Evolutionary conservation across 2,888 invertebrate genomes (phyloP).

Genomic region (Aphodius granarius): DNA sequence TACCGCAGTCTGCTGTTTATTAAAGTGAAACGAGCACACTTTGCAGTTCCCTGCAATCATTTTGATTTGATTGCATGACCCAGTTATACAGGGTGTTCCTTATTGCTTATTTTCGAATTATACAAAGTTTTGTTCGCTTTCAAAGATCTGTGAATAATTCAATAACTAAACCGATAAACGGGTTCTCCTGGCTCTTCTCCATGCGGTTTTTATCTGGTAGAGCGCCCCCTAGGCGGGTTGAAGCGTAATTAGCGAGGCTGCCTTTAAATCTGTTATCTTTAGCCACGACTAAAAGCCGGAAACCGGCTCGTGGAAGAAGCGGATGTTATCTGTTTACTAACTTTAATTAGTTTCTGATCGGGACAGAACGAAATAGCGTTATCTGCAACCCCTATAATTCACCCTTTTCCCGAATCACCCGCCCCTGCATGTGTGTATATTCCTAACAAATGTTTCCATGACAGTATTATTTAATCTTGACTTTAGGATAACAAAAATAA

Average conservation of each 20-base stretch:
- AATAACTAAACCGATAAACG: too few species aligned
- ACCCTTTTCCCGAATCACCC: not conserved
- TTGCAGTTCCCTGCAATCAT: not conserved
- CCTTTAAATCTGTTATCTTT: not conserved
- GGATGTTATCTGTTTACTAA: conserved; percentile 11
- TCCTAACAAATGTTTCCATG: too few species aligned
- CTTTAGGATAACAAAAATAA: too few species aligned
- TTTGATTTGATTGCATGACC: not conserved
- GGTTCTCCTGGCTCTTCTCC: not conserved
- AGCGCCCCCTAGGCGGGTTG: not conserved
- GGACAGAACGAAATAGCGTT: not conserved
- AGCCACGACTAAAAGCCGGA: not conserved
- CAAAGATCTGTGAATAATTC: too few species aligned
- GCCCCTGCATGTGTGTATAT: too few species aligned
- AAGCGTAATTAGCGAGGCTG: not conserved
- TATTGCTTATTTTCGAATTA: too few species aligned
- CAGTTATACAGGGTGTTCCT: not conserved
- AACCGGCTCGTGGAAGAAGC: not conserved
- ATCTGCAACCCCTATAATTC: not conserved
- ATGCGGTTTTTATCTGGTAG: not conserved
- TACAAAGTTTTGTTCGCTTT: too few species aligned
- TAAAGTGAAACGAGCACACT: not conserved
- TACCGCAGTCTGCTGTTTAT: not conserved
- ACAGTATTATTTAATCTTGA: too few species aligned
- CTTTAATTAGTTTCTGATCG: conserved; percentile 11